A percentile compares a stretch with the other conserved stretches of the same genome.
Evolutionary conservation across 2,797 vertebrate species (phyloP).

Genomic region (Perodicticus potto): DNA sequence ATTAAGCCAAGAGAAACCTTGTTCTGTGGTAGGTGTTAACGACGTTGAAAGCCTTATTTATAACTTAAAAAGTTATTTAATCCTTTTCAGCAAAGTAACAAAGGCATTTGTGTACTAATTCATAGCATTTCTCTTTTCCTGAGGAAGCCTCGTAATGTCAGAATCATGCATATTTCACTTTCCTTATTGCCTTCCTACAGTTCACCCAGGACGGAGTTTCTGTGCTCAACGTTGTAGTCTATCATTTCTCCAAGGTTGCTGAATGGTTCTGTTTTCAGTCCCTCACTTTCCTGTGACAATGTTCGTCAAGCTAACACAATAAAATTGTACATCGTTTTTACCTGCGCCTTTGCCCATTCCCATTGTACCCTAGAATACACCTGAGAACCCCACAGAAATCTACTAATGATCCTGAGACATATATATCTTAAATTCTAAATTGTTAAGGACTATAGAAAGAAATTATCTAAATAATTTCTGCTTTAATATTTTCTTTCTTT

Average conservation of each 20-base stretch:
- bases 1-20: background rate
- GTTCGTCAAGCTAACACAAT: background rate
- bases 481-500: background rate
- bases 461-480: background rate
- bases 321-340: slow-evolving; percentile 1
- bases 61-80: background rate
- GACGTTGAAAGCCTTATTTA: background rate
- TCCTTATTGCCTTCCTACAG: background rate
- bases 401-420: background rate
- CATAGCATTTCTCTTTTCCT: background rate
- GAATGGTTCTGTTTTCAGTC: background rate
- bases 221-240: background rate
- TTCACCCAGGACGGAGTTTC: background rate
- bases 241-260: background rate
- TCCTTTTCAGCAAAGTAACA: background rate
- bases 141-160: background rate
- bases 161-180: background rate
- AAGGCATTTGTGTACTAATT: background rate
- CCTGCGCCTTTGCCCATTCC: background rate
- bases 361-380: background rate
- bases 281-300: background rate
- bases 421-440: background rate
- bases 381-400: background rate
- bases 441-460: background rate
- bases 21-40: background rate